These are phyloP conservation scores for Rhabdomys pumilio DNA, from an alignment of 2,797 vertebrate genomes.

Conservation along the genomic window DNA sequence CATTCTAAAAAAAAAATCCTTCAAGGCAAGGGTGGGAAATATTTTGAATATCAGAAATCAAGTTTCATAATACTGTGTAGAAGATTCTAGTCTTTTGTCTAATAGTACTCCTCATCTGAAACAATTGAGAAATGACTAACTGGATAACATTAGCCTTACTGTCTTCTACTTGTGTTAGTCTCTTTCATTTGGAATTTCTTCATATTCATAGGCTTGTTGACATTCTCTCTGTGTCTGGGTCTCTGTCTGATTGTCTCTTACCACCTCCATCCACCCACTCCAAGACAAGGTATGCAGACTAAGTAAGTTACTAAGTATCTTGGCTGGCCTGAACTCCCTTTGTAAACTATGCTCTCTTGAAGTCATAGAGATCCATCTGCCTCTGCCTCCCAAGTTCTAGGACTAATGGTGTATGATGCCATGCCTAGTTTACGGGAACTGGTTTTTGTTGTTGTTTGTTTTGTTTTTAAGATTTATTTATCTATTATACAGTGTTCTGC, in stretches of 20 bases:
- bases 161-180: neutral
- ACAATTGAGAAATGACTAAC: neutral
- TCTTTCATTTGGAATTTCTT: neutral
- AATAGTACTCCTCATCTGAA: neutral
- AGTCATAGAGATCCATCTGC: no score
- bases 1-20: neutral
- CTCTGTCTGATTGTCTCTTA: neutral
- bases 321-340: neutral
- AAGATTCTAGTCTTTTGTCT: neutral
- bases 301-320: neutral
- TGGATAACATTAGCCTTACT: neutral
- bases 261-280: accelerated
- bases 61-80: neutral
- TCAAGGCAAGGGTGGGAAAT: neutral
- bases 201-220: neutral
- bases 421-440: neutral
- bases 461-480: neutral
- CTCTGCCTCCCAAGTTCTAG: neutral
- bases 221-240: neutral
- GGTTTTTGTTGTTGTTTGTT: neutral
- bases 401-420: neutral
- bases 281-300: neutral
- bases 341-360: neutral
- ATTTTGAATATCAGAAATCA: conserved; percentile 13
- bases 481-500: neutral